These are phyloP conservation scores for Lepus oiostolus DNA, from an alignment of 2,797 vertebrate genomes.

Conservation along the genomic window DNA sequence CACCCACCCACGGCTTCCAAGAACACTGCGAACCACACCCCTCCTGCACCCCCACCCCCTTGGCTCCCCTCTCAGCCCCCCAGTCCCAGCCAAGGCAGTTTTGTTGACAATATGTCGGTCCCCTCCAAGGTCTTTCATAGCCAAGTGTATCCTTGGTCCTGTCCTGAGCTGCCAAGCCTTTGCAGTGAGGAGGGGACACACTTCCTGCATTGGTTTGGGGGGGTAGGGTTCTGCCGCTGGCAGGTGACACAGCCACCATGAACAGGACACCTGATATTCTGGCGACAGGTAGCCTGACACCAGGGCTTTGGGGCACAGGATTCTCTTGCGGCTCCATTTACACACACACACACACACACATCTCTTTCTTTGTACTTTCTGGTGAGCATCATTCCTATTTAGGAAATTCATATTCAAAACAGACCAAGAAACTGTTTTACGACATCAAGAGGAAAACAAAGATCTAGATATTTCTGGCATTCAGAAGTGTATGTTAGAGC, in stretches of 20 bases:
- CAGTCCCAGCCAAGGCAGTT: neutral
- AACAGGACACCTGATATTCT: slow-evolving; percentile 70
- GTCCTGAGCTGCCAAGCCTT: neutral
- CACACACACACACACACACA: neutral
- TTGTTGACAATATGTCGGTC: neutral
- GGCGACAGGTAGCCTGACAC: slow-evolving; percentile 69
- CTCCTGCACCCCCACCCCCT: fast-evolving
- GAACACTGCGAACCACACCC: neutral
- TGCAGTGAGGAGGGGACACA: neutral
- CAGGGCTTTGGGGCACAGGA: neutral
- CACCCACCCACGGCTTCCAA: neutral
- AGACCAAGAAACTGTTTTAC: neutral
- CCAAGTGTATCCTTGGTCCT: neutral
- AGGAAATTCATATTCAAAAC: neutral
- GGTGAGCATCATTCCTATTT: slow-evolving; percentile 33
- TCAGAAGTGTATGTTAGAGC: neutral
- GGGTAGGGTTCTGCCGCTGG: slow-evolving; percentile 9
- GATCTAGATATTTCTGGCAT: neutral
- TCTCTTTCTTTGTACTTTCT: neutral
- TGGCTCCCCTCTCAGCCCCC: neutral
- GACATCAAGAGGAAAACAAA: neutral
- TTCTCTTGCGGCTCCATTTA: slow-evolving; percentile 73
- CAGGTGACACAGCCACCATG: neutral
- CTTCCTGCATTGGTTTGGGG: neutral
- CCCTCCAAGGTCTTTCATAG: neutral